phyloP scores from a whole-genome alignment of 1,140 invertebrate genomes.

The Aphis gossypii region DNA sequence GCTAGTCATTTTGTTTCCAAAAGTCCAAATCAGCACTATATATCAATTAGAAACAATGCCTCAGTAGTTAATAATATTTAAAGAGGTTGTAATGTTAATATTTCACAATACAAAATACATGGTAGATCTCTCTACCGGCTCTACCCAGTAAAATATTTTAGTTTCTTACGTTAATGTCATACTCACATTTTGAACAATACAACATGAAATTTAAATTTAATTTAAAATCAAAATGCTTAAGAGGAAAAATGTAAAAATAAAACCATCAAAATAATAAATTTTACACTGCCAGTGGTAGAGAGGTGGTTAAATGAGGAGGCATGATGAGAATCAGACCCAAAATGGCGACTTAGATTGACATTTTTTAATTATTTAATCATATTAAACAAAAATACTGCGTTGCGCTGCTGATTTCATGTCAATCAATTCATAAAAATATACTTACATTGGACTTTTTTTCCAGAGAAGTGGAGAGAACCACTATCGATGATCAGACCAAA shows the following conservation, averaged over 20 bases:
- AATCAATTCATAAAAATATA: not conserved
- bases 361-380: not conserved
- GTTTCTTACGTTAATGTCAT: not conserved
- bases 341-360: not conserved
- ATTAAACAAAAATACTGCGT: not conserved
- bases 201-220: not conserved
- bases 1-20: not conserved
- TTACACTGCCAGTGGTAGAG: no score
- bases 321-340: not conserved
- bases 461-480: not conserved
- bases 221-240: not conserved
- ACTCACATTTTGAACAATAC: not conserved
- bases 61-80: not conserved
- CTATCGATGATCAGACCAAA: not conserved
- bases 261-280: not conserved
- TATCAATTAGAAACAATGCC: not conserved
- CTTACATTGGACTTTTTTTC: not conserved
- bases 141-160: not conserved
- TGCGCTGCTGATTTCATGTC: no score
- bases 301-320: not conserved
- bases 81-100: not conserved
- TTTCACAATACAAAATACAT: not conserved
- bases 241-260: not conserved
- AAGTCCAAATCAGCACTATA: not conserved
- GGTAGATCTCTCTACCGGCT: not conserved